Base-by-base conservation (phyloP, 2,888 invertebrate genomes). In the Cybosia mesomella region DNA sequence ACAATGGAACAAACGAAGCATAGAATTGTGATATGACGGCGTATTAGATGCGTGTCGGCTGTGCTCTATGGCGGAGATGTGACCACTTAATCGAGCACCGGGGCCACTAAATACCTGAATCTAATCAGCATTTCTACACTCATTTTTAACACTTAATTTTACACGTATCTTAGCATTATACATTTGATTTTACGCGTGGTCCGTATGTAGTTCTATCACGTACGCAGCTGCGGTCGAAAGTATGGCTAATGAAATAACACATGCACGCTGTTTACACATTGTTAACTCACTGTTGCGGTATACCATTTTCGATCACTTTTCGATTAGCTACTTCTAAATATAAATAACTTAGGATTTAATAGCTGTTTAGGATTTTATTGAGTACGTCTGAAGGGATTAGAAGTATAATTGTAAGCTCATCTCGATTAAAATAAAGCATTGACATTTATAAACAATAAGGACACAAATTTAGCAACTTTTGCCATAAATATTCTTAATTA, bases 101-200 rank as follows among this genome's bases (percentile, higher is more conserved):
- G 82, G 83, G 75, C 87, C 83, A 86, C 92, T 94, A 94, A 94
- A 94, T 93, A 94, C 94, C 95, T 95, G 94, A 77, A 91, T 89
- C 95, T 92, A 95, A 95, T 95, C 94, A 95, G 86, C 93, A 94
- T 95, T 94, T 89, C 91, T 94, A 95, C 94, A 95, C 94, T 92
- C 85, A 94, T 94, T 95, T 94, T 94, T 92, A 94, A 95, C 94
- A 95, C 92, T 93, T 92, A 91, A 94, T 95, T 95, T 94, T 92
- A 93, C 92, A 94, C 94, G 90, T 94, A 94, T 94, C 94, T 93
- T 90, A 87, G 85, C 91, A 90, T 93, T 90, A 89, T 89, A 89
- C 83, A 87, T 89, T 87, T 84, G 87, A 94, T 94, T 94, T 91
- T 89, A 92, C 91, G 92, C 90, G 83, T 84, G 80, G 77, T 80